phyloP scores from a whole-genome alignment of 2,888 invertebrate species.

The Amphimallon solstitiale region DNA sequence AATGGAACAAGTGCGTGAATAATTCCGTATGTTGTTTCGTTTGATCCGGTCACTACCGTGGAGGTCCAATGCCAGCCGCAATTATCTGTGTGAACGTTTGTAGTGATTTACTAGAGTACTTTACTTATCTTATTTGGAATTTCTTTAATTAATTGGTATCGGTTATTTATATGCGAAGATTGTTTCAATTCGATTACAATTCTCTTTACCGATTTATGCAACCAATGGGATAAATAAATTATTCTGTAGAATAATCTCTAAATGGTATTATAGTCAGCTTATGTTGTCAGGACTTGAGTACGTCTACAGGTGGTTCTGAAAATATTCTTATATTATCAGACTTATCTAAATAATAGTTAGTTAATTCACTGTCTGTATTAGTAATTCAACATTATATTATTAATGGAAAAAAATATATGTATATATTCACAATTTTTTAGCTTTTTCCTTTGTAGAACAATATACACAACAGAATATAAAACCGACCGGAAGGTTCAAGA shows the following conservation, averaged over 20 bases:
- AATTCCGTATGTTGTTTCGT: background rate
- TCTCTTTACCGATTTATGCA: background rate
- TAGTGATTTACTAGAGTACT: constrained; percentile 19
- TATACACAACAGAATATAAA: no score
- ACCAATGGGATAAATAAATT: background rate
- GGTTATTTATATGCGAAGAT: constrained; percentile 1
- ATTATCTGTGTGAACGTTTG: constrained; percentile 8
- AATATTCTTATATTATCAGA: background rate
- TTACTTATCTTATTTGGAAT: constrained; percentile 16
- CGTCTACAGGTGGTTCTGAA: background rate
- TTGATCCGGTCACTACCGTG: constrained; percentile 6
- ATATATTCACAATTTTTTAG: no score
- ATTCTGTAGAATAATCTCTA: background rate
- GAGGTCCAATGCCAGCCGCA: background rate
- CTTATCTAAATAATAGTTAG: no score
- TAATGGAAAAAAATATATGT: no score
- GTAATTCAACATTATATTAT: no score
- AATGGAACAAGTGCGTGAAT: background rate
- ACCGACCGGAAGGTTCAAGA: no score
- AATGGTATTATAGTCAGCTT: background rate
- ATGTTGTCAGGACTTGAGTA: background rate
- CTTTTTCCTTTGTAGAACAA: no score
- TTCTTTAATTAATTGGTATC: constrained; percentile 26
- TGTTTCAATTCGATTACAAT: constrained; percentile 8
- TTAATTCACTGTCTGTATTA: no score